Percentiles rank a stretch among this genome's conserved stretches.
phyloP scores from a whole-genome alignment of 2,888 invertebrate species.

The Lordiphosa andalusiaca region DNA sequence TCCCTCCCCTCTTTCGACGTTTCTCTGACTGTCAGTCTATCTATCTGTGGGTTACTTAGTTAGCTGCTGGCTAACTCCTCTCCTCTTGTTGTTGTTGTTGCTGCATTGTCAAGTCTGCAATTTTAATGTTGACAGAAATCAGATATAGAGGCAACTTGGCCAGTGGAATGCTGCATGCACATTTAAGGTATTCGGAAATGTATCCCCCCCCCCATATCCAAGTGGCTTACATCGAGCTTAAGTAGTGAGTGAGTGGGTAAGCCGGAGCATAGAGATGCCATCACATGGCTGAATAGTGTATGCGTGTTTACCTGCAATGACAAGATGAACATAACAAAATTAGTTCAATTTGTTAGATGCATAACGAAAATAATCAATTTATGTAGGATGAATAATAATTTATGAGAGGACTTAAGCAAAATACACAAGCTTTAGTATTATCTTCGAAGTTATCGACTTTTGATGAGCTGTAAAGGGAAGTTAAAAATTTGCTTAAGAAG shows the following conservation, averaged over 20 bases:
- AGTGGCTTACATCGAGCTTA: slow-evolving; percentile 32
- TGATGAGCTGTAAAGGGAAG: no score
- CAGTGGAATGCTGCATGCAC: slow-evolving; percentile 71
- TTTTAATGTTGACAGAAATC: slow-evolving; percentile 76
- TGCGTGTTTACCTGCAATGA: slow-evolving; percentile 71
- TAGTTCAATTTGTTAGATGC: slow-evolving; percentile 52
- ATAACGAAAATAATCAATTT: slow-evolving; percentile 22
- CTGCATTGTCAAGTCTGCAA: slow-evolving; percentile 71
- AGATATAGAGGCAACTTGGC: slow-evolving; percentile 60
- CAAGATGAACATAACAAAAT: slow-evolving; percentile 36
- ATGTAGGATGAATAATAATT: neutral
- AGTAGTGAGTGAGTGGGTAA: slow-evolving; percentile 10
- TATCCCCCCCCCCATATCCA: slow-evolving; percentile 30
- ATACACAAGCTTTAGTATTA: no score
- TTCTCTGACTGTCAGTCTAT: slow-evolving; percentile 39
- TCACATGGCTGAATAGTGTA: slow-evolving; percentile 25
- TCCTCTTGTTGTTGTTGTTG: slow-evolving; percentile 30
- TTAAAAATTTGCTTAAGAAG: no score
- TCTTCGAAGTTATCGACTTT: no score
- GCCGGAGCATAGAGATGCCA: slow-evolving; percentile 15
- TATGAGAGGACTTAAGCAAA: no score
- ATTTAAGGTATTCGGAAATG: slow-evolving; percentile 71
- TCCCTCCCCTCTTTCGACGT: neutral
- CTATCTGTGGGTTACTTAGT: slow-evolving; percentile 72
- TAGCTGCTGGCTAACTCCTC: slow-evolving; percentile 40